Evolutionary conservation across 2,888 invertebrate genomes (phyloP), one percentile per base, ranked within the genome.

Genomic region (Tridacna crocea): DNA sequence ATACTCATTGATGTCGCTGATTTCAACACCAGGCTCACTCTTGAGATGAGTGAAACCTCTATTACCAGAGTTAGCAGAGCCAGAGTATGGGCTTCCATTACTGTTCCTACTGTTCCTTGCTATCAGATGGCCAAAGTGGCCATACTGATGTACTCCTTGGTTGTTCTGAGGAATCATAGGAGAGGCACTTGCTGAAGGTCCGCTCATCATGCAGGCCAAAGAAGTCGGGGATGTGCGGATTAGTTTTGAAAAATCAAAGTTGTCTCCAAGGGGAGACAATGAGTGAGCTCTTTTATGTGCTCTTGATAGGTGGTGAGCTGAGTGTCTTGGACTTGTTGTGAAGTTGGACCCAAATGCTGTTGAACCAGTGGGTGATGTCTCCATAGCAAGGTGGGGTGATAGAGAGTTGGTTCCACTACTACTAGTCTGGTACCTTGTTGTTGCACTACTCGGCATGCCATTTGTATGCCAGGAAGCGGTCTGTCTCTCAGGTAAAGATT

Each of bases 221-320:
- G 94, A 94, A 3, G 94, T 95, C 24, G 95, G 95, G 0, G 95
- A 95, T 65, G 92, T 92, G 47, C 95, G 89, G 75, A 95, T 95
- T 63, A 95, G 89, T 51, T 92, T 91, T 77, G 93, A 93, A 73
- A 95, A 89, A 84, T 95, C 95, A 46, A 68, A 55, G 68, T 92
- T 92, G 51, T 92, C 92, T 24, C 92, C 89, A 15, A 93, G 89
- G 0, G 94, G 94, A 4, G 94, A 94, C 75, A 93, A 89, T 0
- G 94, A 94, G 24, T 92, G 85, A 0, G 93, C 93, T 51, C 93
- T 83, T 75, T 94, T 94, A 27, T 74, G 70, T 13, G 88, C 86
- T 48, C 93, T 85, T 15, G 91, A 90, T 72, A 89, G 88, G 13
- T 90, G 88, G 66, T 91, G 90, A 47, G 93, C 93, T 0, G 93